Base-by-base conservation (phyloP, 2,888 invertebrate genomes). In the Sialis fuliginosa region DNA sequence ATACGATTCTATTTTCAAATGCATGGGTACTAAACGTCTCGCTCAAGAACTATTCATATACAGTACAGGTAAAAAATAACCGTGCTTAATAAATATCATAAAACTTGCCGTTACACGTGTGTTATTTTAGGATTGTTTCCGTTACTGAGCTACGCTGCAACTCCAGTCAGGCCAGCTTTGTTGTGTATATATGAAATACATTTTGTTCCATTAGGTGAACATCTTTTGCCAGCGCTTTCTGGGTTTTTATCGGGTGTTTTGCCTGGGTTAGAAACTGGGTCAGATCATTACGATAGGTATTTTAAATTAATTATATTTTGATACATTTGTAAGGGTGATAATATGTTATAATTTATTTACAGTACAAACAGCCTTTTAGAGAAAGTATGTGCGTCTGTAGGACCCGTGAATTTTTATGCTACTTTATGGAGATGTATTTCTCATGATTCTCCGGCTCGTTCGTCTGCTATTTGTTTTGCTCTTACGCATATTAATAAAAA, bases 1-100 rank as follows among this genome's bases (percentile, higher is more conserved):
- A 0, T 92, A 91, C 64, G 86, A 87, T 60, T 81, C 87, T 53
- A 87, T 92, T 60, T 91, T 92, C 67, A 82, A 82, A 60, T 84
- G 83, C 57, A 86, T 91, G 67, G 89, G 89, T 49, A 80, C 85
- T 44, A 79, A 80, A 59, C 71, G 81, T 50, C 69, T 89, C 48
- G 81, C 85, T 46, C 79, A 82, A 56, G 88, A 89, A 59, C 68
- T 88, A 47, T 88, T 88, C 61, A 86, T 87, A 55, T 89, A 87
- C 60, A 81, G 81, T 67, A 79, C 77, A 58, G 76, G 76, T 76
- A 61, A 57, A 59, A 50, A 6, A 22, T 33, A 12, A 12, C 33
- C 32, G 34, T 39, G 5, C 9, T 44, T n/a, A 9, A 10, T 42
- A 6, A 1, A 30, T 6, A 41, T 12, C 6, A 41, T 37, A 39